Base-by-base conservation (phyloP, 2,888 invertebrate genomes). In the Priocnemis perturbator region DNA sequence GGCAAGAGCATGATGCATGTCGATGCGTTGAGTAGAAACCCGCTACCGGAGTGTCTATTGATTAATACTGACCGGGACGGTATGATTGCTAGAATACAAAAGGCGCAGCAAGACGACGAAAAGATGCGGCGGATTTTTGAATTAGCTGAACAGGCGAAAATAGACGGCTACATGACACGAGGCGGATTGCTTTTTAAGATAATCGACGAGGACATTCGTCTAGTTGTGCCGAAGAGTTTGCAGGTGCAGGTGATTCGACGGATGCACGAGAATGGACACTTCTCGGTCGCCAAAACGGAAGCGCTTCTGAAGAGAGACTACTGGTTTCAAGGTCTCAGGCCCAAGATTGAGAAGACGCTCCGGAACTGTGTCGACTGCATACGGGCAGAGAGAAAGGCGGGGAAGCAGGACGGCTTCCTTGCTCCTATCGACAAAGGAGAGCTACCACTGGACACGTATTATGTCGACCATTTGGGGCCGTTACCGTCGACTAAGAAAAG, bases 1-100 rank as follows among this genome's bases (percentile, higher is more conserved):
- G 55, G 45, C 20, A 66, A 44, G 11, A 61, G 48, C 19, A 66
- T 56, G 55, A 14, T 45, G 15, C 60, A 66, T 14, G 60, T 66
- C n/a, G 50, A 60, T 21, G 53, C 59, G 1, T 37, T 64, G n/a
- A 53, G 52, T 26, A 55, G 59, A 1, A 17, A 53, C n/a, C 44
- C 64, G 0, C 7, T 59, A 11, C 70, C 72, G 9, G 56, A 44
- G 2, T 50, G 21, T 4, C 20, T 21, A 9, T 23, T 60, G 53
- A 21, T 55, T 2, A 23, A 53, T 1, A 55, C 59, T 20, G 21
- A 52, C 26, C 23, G 55, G 11, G 59, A 65, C n/a, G 26, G 63
- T 9, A 21, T 63, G 9, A 30, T 0, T 4, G 57, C 57, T n/a
- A 20, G 48, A 20, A 30, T 63, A 14, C 26, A 26, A 19, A 56